These are phyloP conservation scores for Coracias cyanogaster DNA, from an alignment of 2,797 vertebrate genomes.

Conservation along the genomic window DNA sequence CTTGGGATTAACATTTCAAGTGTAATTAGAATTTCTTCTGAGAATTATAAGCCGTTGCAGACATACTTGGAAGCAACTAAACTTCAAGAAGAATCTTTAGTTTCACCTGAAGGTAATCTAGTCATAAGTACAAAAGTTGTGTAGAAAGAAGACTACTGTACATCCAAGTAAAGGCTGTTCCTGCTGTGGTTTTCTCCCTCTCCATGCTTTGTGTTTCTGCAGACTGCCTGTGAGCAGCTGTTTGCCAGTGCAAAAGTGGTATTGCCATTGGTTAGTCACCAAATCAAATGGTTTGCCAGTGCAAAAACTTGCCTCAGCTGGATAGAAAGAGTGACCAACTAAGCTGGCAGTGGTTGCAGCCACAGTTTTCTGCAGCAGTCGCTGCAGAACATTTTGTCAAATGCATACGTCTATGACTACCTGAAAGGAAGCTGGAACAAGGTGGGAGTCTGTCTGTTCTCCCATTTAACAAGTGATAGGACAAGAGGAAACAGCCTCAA, in stretches of 20 bases:
- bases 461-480: no score
- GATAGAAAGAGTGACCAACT: background rate
- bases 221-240: background rate
- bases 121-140: background rate
- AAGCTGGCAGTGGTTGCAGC: background rate
- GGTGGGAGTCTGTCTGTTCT: no score
- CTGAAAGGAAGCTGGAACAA: no score
- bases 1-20: constrained; percentile 86
- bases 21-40: constrained; percentile 86
- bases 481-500: no score
- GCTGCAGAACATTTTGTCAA: background rate
- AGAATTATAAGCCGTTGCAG: constrained; percentile 76
- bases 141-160: background rate
- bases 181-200: background rate
- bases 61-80: constrained; percentile 58
- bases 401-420: background rate
- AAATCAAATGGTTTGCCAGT: background rate
- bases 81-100: constrained; percentile 10
- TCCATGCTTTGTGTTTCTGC: background rate
- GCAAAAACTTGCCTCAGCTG: background rate
- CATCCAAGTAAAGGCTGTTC: background rate
- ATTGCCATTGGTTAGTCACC: background rate
- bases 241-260: background rate
- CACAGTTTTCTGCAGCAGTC: background rate
- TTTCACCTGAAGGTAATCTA: constrained; percentile 75